Evolutionary conservation across 1,140 invertebrate genomes (phyloP).

Genomic region (Phenacoccus solenopsis): DNA sequence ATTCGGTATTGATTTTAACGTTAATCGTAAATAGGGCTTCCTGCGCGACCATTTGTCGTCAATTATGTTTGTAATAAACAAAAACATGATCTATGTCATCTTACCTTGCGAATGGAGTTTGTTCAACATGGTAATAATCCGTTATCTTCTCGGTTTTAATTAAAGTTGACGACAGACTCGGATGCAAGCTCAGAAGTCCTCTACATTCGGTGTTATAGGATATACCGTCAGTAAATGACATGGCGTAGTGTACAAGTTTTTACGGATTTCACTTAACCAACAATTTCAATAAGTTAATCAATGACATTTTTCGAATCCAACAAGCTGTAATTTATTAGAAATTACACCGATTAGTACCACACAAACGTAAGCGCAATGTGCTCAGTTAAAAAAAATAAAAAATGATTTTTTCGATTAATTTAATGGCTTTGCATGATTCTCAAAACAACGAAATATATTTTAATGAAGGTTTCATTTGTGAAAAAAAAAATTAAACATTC

Average conservation of each 20-base stretch:
- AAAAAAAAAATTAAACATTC: no score
- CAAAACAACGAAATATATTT: no score
- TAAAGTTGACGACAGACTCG: constrained; percentile 22
- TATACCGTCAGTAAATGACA: constrained; percentile 22
- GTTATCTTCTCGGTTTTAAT: constrained; percentile 27
- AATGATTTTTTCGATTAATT: no score
- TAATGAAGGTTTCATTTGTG: no score
- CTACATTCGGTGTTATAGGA: constrained; percentile 22
- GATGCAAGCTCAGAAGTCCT: constrained; percentile 25
- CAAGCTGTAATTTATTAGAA: neutral
- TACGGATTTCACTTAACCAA: neutral
- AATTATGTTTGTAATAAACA: no score
- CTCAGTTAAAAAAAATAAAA: no score
- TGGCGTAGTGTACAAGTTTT: neutral
- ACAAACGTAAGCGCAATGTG: no score
- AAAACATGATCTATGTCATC: neutral
- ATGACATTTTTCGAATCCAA: neutral
- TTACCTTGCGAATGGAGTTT: constrained; percentile 29
- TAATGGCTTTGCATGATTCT: no score
- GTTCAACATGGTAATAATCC: constrained; percentile 27
- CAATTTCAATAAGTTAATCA: neutral
- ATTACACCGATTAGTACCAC: neutral
- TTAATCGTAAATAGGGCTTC: neutral
- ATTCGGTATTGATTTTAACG: no score
- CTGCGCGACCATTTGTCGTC: neutral